Evolutionary conservation across 2,113 vertebrate species (phyloP).

Genomic region (Malaclemys terrapin): DNA sequence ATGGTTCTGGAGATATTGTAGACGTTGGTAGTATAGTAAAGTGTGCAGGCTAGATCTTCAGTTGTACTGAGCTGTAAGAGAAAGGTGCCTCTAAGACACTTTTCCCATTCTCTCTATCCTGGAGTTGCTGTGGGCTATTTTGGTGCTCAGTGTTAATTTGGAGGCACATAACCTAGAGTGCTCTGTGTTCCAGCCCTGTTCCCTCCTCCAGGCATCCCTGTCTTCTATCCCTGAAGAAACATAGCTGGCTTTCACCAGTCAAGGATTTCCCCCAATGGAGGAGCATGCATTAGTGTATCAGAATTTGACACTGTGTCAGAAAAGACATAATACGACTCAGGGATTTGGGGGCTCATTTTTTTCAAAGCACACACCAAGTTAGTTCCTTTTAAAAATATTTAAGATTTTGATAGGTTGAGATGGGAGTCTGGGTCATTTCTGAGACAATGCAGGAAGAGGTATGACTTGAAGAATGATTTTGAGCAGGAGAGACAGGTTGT

Average conservation of each 20-base stretch:
- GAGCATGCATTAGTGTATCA: not conserved
- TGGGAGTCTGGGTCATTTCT: not conserved
- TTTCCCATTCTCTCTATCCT: not conserved
- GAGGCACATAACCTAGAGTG: not conserved
- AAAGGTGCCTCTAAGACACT: not conserved
- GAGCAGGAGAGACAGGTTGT: not conserved
- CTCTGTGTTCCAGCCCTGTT: not conserved
- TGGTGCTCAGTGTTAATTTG: not conserved
- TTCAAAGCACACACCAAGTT: fast-evolving
- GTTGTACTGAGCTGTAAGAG: not conserved
- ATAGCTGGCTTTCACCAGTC: fast-evolving
- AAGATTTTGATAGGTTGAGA: not conserved
- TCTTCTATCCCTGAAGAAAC: not conserved
- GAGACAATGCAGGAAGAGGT: not conserved
- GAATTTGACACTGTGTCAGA: not conserved
- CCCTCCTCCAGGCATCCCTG: not conserved
- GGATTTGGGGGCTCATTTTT: fast-evolving
- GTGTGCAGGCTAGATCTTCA: not conserved
- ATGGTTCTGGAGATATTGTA: not conserved
- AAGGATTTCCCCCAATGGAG: not conserved
- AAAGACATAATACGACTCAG: not conserved
- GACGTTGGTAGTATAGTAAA: not conserved
- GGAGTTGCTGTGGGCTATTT: not conserved
- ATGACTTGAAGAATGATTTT: not conserved
- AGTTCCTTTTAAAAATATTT: not conserved